phyloP scores from a whole-genome alignment of 2,113 vertebrate genomes.

The Desmodus rotundus region DNA sequence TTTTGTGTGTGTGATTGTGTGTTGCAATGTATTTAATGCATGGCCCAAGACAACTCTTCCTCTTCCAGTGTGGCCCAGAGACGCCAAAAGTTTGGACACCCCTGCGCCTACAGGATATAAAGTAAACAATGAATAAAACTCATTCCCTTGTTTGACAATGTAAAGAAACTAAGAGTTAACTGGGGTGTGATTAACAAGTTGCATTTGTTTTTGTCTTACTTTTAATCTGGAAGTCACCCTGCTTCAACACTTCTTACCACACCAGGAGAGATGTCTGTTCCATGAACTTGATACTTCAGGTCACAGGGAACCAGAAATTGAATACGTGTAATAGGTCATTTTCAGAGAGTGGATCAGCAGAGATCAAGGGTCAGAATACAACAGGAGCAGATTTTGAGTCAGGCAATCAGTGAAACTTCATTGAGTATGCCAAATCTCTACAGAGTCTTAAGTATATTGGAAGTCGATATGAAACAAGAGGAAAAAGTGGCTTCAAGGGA shows the following conservation, averaged over 20 bases:
- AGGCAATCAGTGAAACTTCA: constrained; percentile 1
- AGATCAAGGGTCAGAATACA: not conserved
- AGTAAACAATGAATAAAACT: not conserved
- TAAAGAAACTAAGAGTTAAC: not conserved
- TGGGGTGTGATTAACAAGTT: not conserved
- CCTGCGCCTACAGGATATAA: not conserved
- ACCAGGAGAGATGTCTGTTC: not conserved
- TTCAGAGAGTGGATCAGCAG: not conserved
- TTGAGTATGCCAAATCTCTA: not conserved
- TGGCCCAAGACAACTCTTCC: too few relatives aligned
- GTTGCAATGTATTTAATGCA: too few relatives aligned
- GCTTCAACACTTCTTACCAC: not conserved
- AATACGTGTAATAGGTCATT: not conserved
- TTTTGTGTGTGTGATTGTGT: too few relatives aligned
- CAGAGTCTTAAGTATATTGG: not conserved
- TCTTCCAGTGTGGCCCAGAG: too few relatives aligned
- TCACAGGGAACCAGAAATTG: not conserved
- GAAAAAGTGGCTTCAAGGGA: not conserved
- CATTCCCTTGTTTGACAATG: not conserved
- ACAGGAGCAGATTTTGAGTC: not conserved
- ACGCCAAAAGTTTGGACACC: too few relatives aligned
- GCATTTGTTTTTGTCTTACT: not conserved
- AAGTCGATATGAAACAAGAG: constrained; percentile 32
- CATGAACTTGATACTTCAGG: not conserved
- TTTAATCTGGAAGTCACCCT: not conserved